Percentiles rank a stretch among this genome's conserved stretches.
phyloP scores from a whole-genome alignment of 1,140 invertebrate genomes.

The Spodoptera litura region DNA sequence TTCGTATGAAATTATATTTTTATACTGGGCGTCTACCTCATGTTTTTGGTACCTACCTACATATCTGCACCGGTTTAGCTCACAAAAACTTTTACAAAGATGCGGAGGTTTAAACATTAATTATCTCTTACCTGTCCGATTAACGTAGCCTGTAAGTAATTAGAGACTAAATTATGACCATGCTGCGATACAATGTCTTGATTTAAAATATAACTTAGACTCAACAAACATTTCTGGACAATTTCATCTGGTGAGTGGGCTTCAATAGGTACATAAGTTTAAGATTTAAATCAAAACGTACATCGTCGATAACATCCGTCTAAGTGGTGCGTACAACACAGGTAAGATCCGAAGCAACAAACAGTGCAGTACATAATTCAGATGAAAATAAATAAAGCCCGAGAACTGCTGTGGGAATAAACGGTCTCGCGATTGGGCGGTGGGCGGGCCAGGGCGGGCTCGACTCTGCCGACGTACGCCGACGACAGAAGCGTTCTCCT shows the following conservation, averaged over 20 bases:
- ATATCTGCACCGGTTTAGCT: too few species aligned
- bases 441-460: slow-evolving; percentile 66
- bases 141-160: slow-evolving; percentile 6
- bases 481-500: slow-evolving; percentile 81
- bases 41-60: too few species aligned
- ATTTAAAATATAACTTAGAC: slow-evolving; percentile 46
- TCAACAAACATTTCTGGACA: slow-evolving; percentile 48
- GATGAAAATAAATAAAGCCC: slow-evolving; percentile 64
- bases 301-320: slow-evolving; percentile 43
- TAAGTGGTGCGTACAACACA: slow-evolving; percentile 31
- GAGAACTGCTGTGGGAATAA: slow-evolving; percentile 35
- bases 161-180: slow-evolving; percentile 3
- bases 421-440: slow-evolving; percentile 59
- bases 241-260: slow-evolving; percentile 28
- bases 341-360: slow-evolving; percentile 50
- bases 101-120: not conserved
- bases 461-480: slow-evolving; percentile 58
- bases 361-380: slow-evolving; percentile 64
- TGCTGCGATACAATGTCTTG: slow-evolving; percentile 1
- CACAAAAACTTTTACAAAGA: not conserved
- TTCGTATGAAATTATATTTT: too few species aligned
- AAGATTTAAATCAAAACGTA: slow-evolving; percentile 52
- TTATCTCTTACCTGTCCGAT: not conserved
- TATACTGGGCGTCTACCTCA: too few species aligned
- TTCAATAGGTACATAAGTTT: slow-evolving; percentile 28